Conservation (phyloP, 2,113 vertebrate genomes). For the Isurus oxyrinchus region DNA sequence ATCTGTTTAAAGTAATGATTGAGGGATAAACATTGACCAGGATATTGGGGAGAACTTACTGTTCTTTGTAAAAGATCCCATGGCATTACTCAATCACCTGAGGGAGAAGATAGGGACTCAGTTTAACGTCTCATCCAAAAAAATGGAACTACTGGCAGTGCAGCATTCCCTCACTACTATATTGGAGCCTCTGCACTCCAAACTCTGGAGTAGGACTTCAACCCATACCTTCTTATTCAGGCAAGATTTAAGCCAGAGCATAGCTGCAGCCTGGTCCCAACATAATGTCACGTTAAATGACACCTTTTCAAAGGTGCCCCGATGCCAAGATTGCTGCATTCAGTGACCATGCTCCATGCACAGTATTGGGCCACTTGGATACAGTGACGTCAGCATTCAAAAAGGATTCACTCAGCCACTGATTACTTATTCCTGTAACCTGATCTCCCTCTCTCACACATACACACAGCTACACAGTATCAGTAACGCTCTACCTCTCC, state of each 20-base stretch:
- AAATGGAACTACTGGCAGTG: background rate
- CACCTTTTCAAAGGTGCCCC: background rate
- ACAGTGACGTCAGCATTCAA: background rate
- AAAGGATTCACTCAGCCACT: background rate
- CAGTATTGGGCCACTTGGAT: background rate
- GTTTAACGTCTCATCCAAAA: background rate
- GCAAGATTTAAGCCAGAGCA: background rate
- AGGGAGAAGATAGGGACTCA: background rate
- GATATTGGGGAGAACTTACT: background rate
- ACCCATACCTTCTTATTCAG: background rate
- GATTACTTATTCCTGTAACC: conserved; percentile 17
- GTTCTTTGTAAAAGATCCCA: too few relatives aligned
- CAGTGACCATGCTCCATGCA: too few relatives aligned
- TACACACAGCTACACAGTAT: background rate
- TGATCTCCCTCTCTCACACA: background rate
- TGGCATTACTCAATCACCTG: too few relatives aligned
- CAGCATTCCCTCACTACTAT: background rate
- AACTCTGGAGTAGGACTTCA: background rate
- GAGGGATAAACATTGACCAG: background rate
- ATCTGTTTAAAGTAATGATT: background rate
- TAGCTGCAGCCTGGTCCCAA: background rate
- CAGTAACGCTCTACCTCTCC: background rate
- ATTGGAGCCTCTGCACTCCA: background rate
- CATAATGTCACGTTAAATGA: background rate
- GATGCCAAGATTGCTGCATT: background rate